A percentile compares a stretch with the other conserved stretches of the same genome.
Conservation (phyloP, 2,797 vertebrate genomes). For the Danio albolineatus region DNA sequence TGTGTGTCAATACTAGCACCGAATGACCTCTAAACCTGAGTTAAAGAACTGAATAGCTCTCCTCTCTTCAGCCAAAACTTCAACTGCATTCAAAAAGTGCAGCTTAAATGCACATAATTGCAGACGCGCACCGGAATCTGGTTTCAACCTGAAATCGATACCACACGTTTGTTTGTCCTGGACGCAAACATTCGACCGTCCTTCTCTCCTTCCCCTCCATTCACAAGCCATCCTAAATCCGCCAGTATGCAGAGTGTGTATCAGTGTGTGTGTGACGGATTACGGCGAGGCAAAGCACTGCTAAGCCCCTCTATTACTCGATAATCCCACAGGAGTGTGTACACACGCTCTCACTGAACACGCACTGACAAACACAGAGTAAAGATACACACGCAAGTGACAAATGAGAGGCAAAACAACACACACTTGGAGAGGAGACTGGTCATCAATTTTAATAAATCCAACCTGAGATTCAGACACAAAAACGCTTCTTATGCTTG, state of each 20-base stretch:
- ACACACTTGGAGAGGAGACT: background rate
- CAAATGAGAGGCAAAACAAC: conserved; percentile 41
- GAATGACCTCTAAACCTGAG: conserved; percentile 27
- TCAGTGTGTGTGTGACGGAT: conserved; percentile 59
- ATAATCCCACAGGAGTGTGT: conserved; percentile 73
- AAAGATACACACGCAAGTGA: conserved; percentile 56
- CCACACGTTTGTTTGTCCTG: conserved; percentile 42
- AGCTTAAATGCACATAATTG: conserved; percentile 34
- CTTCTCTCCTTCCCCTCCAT: conserved; percentile 70
- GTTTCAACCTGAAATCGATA: conserved; percentile 29
- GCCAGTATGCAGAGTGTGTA: conserved; percentile 61
- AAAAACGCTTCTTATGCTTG: too few relatives aligned
- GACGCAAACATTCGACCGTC: conserved; percentile 43
- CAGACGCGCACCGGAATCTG: background rate
- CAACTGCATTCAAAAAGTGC: background rate
- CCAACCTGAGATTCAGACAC: too few relatives aligned
- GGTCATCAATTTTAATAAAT: too few relatives aligned
- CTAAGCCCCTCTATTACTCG: conserved; percentile 76
- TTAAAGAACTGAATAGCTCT: conserved; percentile 20
- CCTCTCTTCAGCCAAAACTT: background rate
- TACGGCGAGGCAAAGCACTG: conserved; percentile 75
- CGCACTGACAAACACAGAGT: conserved; percentile 60
- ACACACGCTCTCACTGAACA: conserved; percentile 57
- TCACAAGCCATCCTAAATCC: conserved; percentile 72
- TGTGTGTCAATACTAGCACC: conserved; percentile 11